These are phyloP conservation scores for Cryptosula pallasiana DNA, from an alignment of 2,888 invertebrate species.

Conservation along the genomic window DNA sequence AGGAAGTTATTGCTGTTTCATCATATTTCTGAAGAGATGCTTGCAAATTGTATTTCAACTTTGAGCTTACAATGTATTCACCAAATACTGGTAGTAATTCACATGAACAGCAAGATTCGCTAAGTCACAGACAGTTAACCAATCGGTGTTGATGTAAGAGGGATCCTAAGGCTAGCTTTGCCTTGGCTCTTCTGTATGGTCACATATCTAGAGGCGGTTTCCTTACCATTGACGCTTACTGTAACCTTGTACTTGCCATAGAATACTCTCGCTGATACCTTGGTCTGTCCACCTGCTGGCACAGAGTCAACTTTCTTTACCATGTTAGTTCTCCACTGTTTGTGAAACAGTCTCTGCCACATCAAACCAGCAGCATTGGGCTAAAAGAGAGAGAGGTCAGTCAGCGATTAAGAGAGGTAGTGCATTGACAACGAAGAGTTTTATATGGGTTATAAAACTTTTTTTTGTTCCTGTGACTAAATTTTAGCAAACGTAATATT, in stretches of 20 bases:
- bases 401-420: too few relatives aligned
- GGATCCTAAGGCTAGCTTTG: neutral
- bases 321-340: slow-evolving; percentile 15
- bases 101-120: too few relatives aligned
- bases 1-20: too few relatives aligned
- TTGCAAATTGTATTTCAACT: too few relatives aligned
- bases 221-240: neutral
- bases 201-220: neutral
- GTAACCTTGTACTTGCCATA: slow-evolving; percentile 1
- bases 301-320: neutral
- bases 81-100: too few relatives aligned
- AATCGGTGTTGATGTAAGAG: neutral
- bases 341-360: slow-evolving; percentile 22
- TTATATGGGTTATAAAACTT: too few relatives aligned
- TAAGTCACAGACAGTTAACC: slow-evolving; percentile 1
- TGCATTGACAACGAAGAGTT: too few relatives aligned
- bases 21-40: too few relatives aligned
- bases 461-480: too few relatives aligned
- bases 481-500: too few relatives aligned
- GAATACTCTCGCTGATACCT: neutral
- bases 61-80: too few relatives aligned
- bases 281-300: neutral
- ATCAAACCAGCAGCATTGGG: slow-evolving; percentile 20
- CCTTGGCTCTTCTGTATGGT: neutral
- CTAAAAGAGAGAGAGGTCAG: neutral